phyloP scores from a whole-genome alignment of 2,113 vertebrate species.

The Phylloscopus trochilus region DNA sequence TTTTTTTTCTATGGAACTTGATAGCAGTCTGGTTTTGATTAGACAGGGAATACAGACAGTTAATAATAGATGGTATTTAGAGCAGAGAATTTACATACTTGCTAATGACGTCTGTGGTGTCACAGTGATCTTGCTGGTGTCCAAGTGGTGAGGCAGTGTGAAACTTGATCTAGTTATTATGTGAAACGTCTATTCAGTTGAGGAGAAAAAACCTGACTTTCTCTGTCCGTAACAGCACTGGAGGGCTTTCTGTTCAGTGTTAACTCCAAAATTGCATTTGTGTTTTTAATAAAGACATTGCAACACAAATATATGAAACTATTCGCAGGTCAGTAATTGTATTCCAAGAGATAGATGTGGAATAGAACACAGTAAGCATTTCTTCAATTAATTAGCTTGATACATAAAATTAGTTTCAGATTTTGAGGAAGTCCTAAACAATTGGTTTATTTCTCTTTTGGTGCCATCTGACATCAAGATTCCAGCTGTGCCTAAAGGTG shows the following conservation, averaged over 20 bases:
- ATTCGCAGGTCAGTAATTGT: not conserved
- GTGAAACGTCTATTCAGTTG: not conserved
- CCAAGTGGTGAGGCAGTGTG: not conserved
- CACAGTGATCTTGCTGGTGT: not conserved
- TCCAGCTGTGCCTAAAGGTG: not conserved
- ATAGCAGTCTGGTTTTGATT: conserved; percentile 53
- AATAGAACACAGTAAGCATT: not conserved
- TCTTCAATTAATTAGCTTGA: not conserved
- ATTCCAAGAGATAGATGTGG: not conserved
- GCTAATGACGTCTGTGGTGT: not conserved
- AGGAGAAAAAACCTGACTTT: not conserved
- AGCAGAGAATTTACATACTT: conserved; percentile 39
- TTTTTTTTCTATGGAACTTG: conserved; percentile 36
- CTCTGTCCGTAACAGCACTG: not conserved
- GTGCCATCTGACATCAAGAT: not conserved
- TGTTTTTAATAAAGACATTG: not conserved
- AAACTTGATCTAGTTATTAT: not conserved
- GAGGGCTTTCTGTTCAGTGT: not conserved
- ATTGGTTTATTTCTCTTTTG: not conserved
- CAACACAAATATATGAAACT: not conserved
- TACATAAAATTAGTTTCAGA: not conserved
- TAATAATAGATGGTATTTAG: conserved; percentile 59
- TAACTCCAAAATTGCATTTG: not conserved
- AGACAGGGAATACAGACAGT: conserved; percentile 33
- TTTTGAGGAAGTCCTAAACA: not conserved